Percentiles rank a stretch among this genome's conserved stretches.
Conservation (phyloP, 2,888 invertebrate genomes). For the Catonia carolina region DNA sequence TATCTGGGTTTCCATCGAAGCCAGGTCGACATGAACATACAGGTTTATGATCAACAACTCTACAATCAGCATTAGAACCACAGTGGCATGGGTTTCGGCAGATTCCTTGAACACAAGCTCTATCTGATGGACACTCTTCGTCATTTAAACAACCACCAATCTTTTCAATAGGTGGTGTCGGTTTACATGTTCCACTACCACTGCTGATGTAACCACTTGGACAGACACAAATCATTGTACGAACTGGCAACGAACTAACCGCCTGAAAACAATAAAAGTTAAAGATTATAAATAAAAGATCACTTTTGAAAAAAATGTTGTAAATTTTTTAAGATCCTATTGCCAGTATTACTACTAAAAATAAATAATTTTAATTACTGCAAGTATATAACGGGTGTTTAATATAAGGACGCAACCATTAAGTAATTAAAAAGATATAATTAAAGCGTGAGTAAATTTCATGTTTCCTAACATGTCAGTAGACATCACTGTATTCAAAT, state of each 20-base stretch:
- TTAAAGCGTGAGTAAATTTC: no score
- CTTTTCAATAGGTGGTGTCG: slow-evolving; percentile 56
- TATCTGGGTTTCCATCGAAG: slow-evolving; percentile 77
- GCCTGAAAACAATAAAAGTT: slow-evolving; percentile 6
- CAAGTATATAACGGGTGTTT: no score
- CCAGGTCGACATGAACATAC: slow-evolving; percentile 79
- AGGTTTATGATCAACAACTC: slow-evolving; percentile 77
- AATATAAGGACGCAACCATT: no score
- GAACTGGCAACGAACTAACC: slow-evolving; percentile 70
- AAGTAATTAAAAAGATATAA: no score
- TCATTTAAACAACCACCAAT: slow-evolving; percentile 66
- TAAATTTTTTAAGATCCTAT: no score
- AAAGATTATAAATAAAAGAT: no score
- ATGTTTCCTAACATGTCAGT: no score
- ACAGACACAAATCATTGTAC: slow-evolving; percentile 85
- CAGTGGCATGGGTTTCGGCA: slow-evolving; percentile 81
- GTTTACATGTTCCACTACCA: slow-evolving; percentile 71
- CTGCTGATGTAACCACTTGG: slow-evolving; percentile 82
- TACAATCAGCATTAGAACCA: slow-evolving; percentile 77
- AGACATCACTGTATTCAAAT: no score
- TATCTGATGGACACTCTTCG: slow-evolving; percentile 68
- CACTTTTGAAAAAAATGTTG: no score
- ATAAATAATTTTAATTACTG: no score
- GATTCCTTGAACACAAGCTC: slow-evolving; percentile 70
- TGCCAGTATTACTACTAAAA: no score